Conservation (phyloP, 2,888 invertebrate species). For the Drosophila pseudotalamancana region DNA sequence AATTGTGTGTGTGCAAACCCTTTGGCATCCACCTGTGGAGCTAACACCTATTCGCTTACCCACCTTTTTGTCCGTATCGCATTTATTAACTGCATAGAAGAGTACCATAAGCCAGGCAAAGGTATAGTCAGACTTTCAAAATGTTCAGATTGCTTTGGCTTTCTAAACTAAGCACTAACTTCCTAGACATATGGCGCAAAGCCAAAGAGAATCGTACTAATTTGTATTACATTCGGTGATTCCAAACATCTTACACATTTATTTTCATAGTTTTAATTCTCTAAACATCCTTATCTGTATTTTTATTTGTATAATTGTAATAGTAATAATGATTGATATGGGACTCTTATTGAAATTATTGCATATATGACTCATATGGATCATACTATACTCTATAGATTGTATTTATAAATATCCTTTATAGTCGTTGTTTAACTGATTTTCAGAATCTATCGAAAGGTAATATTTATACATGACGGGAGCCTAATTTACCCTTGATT, state of each 20-base stretch:
- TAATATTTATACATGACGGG: too few relatives aligned
- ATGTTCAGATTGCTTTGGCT: constrained; percentile 23
- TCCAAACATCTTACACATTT: neutral
- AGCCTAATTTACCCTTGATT: too few relatives aligned
- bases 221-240: neutral
- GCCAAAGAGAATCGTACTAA: constrained; percentile 1
- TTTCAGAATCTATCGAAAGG: too few relatives aligned
- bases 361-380: too few relatives aligned
- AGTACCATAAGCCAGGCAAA: constrained; percentile 8
- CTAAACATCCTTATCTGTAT: too few relatives aligned
- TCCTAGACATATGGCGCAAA: constrained; percentile 31
- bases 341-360: too few relatives aligned
- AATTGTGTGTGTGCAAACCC: neutral
- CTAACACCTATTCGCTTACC: constrained; percentile 1
- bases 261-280: too few relatives aligned
- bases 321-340: too few relatives aligned
- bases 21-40: neutral
- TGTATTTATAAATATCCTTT: too few relatives aligned
- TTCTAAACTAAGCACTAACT: constrained; percentile 6
- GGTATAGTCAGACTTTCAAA: constrained; percentile 1
- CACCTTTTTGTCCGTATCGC: neutral
- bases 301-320: too few relatives aligned
- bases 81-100: constrained; percentile 2
- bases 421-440: too few relatives aligned
- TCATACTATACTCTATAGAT: too few relatives aligned